Evolutionary conservation across 2,113 vertebrate species (phyloP), one percentile per base, ranked within the genome.

Genomic region (Choloepus hoffmanni): DNA sequence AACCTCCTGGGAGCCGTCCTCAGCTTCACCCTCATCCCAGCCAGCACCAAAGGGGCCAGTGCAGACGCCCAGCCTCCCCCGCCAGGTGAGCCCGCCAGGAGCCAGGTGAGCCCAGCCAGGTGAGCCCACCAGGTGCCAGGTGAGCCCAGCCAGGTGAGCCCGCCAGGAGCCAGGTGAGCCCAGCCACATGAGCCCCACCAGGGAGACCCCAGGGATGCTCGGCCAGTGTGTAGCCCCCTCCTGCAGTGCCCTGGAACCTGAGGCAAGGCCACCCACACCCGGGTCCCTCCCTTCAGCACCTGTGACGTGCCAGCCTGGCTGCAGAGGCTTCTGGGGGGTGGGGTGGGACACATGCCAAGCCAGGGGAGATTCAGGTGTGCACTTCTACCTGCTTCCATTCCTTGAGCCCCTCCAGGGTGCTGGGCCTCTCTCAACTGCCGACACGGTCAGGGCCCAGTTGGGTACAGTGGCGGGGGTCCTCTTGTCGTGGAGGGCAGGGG

Each of bases 11-110:
- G 98, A 88, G 97, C 98, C 2, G 0, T 98, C 72, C 95, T 99
- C 98, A 99, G 99, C 89, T 63, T 98, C 95, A 97, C 97, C 48
- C 99, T 98, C 89, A 99, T 99, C 92, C 99, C 99, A 4, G 90
- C 97, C 24, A 98, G 96, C 40, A 99, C 99, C 63, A 99, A 99
- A 97, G 79, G 24, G 62, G 62, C 60, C 9, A 60, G n/a, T 33
- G 28, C 91, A 28, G 33, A 68, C 0, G 50, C 73, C 76, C 84
- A 67, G 90, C 2, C 94, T 68, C 0, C 55, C 24, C 81, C 7
- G 0, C 53, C 94, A 62, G 74, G 74, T 77, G 50, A 33, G 55
- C 19, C 48, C 74, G 15, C 55, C 55, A 7, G 79, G n/a, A 26
- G 0, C 60, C 58, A 19, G 18, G 70, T 26, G 4, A 0, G 8